phyloP scores from a whole-genome alignment of 2,888 invertebrate genomes.

The Hermodice carunculata region DNA sequence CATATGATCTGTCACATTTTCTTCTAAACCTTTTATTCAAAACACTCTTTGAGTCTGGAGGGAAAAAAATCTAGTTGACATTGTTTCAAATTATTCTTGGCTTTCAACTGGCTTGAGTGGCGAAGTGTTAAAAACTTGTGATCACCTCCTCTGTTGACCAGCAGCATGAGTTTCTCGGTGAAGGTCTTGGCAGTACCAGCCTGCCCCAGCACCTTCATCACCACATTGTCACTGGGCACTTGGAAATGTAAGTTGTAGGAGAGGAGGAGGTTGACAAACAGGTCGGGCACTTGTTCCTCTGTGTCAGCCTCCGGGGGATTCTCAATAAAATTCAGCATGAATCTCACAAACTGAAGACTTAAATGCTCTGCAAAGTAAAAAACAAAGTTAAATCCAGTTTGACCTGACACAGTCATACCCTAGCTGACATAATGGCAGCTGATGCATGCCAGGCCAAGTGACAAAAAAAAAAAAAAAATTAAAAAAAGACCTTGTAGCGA shows the following conservation, averaged over 20 bases:
- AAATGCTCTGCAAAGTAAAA: slow-evolving; percentile 79
- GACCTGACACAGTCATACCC: no score
- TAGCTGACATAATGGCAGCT: no score
- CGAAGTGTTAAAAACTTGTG: no score
- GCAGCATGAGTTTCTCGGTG: slow-evolving; percentile 88
- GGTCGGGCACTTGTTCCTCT: slow-evolving; percentile 87
- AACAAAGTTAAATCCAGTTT: background rate
- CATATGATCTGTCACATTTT: no score
- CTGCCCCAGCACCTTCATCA: slow-evolving; percentile 64
- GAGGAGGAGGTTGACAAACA: slow-evolving; percentile 85
- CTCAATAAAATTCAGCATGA: slow-evolving; percentile 86
- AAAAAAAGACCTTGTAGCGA: no score
- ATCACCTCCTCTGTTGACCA: slow-evolving; percentile 87
- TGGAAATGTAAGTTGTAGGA: slow-evolving; percentile 91
- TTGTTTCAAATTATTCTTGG: no score
- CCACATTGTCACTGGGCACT: slow-evolving; percentile 60
- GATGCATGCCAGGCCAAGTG: no score
- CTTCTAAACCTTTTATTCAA: no score
- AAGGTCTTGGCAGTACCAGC: slow-evolving; percentile 83
- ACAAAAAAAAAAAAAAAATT: no score
- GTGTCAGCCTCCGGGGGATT: slow-evolving; percentile 84
- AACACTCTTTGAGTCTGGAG: no score
- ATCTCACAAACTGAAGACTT: slow-evolving; percentile 85
- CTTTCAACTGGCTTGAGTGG: no score
- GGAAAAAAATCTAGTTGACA: no score